Conservation (phyloP, 2,113 vertebrate species). For the Rattus rattus region DNA sequence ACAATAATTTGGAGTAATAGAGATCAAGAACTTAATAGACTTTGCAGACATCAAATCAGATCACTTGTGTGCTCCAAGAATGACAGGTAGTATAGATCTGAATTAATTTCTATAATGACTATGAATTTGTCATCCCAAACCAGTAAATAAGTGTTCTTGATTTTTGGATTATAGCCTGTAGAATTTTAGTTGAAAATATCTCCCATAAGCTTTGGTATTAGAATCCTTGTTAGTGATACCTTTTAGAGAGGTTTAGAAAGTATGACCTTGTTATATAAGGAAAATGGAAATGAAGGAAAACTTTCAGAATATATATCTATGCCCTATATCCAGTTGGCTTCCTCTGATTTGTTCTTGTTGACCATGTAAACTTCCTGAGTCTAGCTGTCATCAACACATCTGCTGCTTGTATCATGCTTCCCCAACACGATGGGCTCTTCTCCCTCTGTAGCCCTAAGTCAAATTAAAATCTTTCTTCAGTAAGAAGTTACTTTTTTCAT, state of each 20-base stretch:
- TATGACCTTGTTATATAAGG: neutral
- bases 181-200: neutral
- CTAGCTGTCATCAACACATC: neutral
- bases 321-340: neutral
- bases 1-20: neutral
- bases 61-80: neutral
- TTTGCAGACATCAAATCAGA: neutral
- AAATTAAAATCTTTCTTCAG: neutral
- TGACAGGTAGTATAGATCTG: neutral
- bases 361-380: neutral
- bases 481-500: neutral
- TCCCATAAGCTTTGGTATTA: neutral
- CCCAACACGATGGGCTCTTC: neutral
- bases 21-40: neutral
- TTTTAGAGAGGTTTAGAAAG: neutral
- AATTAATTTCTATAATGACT: neutral
- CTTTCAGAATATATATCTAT: neutral
- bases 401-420: neutral
- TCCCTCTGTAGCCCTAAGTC: neutral
- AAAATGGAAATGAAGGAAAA: neutral
- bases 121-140: neutral
- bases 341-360: neutral
- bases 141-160: neutral
- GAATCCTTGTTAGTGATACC: neutral
- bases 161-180: neutral